Evolutionary conservation across 2,797 vertebrate species (phyloP).

Genomic region (Pangasius larnaudii): DNA sequence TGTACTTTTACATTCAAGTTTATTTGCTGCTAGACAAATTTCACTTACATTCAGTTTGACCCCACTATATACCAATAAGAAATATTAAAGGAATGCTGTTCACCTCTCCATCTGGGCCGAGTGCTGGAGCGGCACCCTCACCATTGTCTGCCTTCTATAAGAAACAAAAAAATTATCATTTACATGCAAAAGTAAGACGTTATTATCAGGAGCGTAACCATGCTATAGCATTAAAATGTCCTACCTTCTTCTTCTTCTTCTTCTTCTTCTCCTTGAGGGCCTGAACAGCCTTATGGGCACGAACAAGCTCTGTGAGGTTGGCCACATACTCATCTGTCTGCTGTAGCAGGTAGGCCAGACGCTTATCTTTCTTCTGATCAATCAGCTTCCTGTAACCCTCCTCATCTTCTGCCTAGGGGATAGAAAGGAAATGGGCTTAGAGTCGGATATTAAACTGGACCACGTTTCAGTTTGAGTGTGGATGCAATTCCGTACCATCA

Average conservation of each 20-base stretch:
- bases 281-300: constrained; percentile 93
- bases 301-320: constrained; percentile 93
- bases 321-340: constrained; percentile 97
- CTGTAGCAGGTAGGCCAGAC: constrained; percentile 93
- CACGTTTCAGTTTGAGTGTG: too few species aligned
- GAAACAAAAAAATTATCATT: neutral
- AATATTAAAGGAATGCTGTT: constrained; percentile 52
- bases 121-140: constrained; percentile 79
- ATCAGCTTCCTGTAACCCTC: constrained; percentile 96
- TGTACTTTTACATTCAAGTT: neutral
- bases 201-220: neutral
- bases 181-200: neutral
- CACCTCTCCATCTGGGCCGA: constrained; percentile 94
- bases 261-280: constrained; percentile 97
- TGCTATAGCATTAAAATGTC: neutral
- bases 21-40: neutral
- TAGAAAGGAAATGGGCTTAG: neutral
- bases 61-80: neutral
- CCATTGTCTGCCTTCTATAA: constrained; percentile 82
- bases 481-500: constrained; percentile 81
- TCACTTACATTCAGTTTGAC: neutral
- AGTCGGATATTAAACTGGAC: neutral
- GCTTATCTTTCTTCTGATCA: constrained; percentile 98
- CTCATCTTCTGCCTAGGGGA: constrained; percentile 90
- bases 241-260: constrained; percentile 93